Conservation (phyloP, 1,140 invertebrate genomes). For the Gryon sp. region DNA sequence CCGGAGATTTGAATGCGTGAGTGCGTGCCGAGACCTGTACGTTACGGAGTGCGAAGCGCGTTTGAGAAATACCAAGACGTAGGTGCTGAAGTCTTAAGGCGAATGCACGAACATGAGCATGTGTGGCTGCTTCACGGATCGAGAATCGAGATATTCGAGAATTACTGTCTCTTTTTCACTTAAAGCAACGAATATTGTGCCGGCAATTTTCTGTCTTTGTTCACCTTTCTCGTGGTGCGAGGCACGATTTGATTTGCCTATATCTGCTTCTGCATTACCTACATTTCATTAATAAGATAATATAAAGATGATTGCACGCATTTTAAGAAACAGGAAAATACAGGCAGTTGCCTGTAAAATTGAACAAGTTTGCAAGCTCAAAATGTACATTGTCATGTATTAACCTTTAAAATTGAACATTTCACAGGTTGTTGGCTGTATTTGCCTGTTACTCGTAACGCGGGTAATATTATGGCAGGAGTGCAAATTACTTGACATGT, state of each 20-base stretch:
- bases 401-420: too few species aligned
- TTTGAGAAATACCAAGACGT: constrained; percentile 77
- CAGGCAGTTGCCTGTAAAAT: too few species aligned
- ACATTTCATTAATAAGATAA: constrained; percentile 36
- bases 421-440: too few species aligned
- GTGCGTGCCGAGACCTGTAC: constrained; percentile 74
- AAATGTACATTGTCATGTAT: too few species aligned
- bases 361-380: too few species aligned
- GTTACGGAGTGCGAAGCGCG: constrained; percentile 77
- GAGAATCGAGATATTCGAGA: constrained; percentile 74
- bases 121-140: constrained; percentile 67
- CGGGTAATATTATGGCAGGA: too few species aligned
- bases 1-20: constrained; percentile 62
- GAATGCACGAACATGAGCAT: constrained; percentile 70
- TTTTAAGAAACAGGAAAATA: too few species aligned
- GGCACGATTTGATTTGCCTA: constrained; percentile 45
- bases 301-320: constrained; percentile 31
- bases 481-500: too few species aligned
- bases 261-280: constrained; percentile 5
- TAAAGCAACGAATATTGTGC: background rate
- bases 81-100: constrained; percentile 77
- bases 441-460: too few species aligned
- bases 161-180: constrained; percentile 65
- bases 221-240: constrained; percentile 49
- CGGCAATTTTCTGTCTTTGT: constrained; percentile 39